Percentiles rank a stretch among this genome's conserved stretches.
These are phyloP conservation scores for Marmota monax DNA, from an alignment of 2,113 vertebrate species.

Conservation along the genomic window DNA sequence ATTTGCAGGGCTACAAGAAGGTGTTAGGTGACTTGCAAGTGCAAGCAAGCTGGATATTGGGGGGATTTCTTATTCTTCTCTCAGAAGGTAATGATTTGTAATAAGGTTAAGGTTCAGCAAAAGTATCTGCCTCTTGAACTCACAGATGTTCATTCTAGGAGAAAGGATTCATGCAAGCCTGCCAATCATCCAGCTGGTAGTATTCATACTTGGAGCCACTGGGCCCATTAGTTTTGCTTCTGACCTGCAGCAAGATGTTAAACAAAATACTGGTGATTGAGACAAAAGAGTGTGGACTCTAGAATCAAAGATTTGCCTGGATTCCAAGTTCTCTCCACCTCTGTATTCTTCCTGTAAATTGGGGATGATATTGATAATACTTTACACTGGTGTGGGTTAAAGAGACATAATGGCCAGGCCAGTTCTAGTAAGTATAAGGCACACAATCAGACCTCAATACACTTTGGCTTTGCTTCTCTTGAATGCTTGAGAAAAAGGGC, in stretches of 20 bases:
- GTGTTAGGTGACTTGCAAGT: not conserved
- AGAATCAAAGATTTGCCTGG: not conserved
- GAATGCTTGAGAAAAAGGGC: not conserved
- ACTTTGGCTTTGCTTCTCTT: not conserved
- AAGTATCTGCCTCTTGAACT: not conserved
- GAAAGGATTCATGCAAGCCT: not conserved
- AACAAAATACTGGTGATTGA: not conserved
- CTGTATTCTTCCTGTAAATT: not conserved
- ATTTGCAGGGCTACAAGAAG: not conserved
- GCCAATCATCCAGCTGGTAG: not conserved
- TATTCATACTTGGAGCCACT: not conserved
- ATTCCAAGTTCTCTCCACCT: not conserved
- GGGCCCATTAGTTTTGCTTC: not conserved
- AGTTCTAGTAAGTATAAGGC: not conserved
- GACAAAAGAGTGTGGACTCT: not conserved
- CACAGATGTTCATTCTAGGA: not conserved
- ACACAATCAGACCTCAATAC: not conserved
- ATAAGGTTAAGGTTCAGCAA: not conserved
- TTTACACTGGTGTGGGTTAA: not conserved
- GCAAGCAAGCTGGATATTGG: not conserved
- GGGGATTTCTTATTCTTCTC: not conserved
- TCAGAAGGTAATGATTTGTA: not conserved
- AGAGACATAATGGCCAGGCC: not conserved
- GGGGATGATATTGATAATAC: no score
- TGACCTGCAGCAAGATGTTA: not conserved